Conservation (phyloP, 2,888 invertebrate genomes). For the Dysmachus trigonus region DNA sequence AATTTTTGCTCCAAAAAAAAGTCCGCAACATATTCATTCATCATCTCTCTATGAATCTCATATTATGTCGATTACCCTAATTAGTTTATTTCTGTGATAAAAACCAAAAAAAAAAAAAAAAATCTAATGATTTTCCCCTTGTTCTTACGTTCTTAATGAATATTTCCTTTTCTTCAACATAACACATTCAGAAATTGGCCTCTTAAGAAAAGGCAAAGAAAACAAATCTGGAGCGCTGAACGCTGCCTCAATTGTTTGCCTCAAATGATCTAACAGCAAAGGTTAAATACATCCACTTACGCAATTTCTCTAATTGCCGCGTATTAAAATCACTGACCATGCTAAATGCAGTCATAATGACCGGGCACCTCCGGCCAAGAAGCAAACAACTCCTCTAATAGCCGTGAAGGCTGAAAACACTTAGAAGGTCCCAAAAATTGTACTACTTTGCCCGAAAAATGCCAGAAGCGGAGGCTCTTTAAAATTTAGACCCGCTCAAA, state of each 20-base stretch:
- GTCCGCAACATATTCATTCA: not conserved
- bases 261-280: not conserved
- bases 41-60: not conserved
- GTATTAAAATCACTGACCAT: not conserved
- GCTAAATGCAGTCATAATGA: not conserved
- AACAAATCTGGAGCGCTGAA: not conserved
- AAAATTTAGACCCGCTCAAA: not conserved
- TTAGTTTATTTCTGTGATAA: not conserved
- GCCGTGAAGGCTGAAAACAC: conserved; percentile 26
- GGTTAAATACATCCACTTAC: not conserved
- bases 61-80: not conserved
- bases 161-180: not conserved
- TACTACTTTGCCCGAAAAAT: not conserved
- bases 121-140: not conserved
- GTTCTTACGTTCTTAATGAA: not conserved
- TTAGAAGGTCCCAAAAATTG: not conserved
- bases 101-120: no score
- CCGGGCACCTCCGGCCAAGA: not conserved
- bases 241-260: not conserved
- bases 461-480: not conserved
- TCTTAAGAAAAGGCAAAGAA: not conserved
- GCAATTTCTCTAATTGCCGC: not conserved
- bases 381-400: not conserved
- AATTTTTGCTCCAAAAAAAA: no score
- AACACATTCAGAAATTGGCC: not conserved